phyloP scores from a whole-genome alignment of 2,797 vertebrate species.

The Enteromius unitaeniatus region DNA sequence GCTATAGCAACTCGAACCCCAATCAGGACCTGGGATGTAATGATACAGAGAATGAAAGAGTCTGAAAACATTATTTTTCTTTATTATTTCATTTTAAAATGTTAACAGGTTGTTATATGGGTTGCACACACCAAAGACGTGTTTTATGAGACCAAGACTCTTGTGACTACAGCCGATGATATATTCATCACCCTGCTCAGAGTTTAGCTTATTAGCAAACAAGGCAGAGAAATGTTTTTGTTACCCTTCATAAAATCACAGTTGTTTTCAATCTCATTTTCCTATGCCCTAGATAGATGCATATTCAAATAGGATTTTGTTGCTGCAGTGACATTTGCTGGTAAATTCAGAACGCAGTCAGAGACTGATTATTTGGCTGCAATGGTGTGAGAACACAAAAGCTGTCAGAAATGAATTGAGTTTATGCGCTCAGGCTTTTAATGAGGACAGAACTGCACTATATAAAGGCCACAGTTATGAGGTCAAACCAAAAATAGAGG shows the following conservation, averaged over 20 bases:
- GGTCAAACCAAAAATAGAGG: conserved; percentile 39
- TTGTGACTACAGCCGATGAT: conserved; percentile 10
- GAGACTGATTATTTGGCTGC: conserved; percentile 40
- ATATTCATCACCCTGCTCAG: conserved; percentile 32
- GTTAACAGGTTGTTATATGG: conserved; percentile 41
- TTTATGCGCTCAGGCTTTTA: conserved; percentile 29
- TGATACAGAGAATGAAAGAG: conserved; percentile 35
- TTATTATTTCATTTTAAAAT: conserved; percentile 45
- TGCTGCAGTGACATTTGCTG: conserved; percentile 39
- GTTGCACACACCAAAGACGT: conserved; percentile 17
- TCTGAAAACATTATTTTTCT: conserved; percentile 8
- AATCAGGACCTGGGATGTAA: conserved; percentile 12
- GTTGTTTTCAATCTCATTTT: conserved; percentile 23
- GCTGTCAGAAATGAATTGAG: conserved; percentile 40
- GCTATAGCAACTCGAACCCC: conserved; percentile 41
- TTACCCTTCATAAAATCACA: conserved; percentile 39
- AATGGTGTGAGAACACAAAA: conserved; percentile 43
- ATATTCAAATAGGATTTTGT: conserved; percentile 42
- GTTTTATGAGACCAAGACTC: conserved; percentile 7
- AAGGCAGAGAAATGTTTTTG: conserved; percentile 24
- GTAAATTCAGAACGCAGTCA: conserved; percentile 25
- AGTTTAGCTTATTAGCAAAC: conserved; percentile 38
- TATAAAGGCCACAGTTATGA: conserved; percentile 44
- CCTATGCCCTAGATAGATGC: conserved; percentile 24
- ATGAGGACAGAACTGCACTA: conserved; percentile 41